Conservation (phyloP, 2,113 vertebrate species). For the Mormoops blainvillei region DNA sequence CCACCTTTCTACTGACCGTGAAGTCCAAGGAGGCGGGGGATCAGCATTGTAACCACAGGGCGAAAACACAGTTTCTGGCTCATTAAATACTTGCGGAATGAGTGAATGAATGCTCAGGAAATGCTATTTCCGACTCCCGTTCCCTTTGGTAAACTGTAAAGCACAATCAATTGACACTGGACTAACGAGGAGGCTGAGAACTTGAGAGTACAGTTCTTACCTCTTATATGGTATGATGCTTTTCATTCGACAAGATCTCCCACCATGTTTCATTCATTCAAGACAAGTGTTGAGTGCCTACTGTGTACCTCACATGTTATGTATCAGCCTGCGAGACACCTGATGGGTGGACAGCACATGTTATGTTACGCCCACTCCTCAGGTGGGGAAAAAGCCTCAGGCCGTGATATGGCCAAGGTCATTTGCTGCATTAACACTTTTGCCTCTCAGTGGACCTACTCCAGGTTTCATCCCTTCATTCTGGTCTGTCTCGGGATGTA, state of each 20-base stretch:
- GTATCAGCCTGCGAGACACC: background rate
- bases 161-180: background rate
- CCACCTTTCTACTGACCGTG: background rate
- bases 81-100: background rate
- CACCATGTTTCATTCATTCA: background rate
- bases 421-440: background rate
- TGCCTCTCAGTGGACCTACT: background rate
- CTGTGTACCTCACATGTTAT: background rate
- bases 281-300: background rate
- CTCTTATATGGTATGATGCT: fast-evolving
- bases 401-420: background rate
- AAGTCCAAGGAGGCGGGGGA: background rate
- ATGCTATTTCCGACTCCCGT: background rate
- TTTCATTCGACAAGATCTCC: background rate
- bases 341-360: background rate
- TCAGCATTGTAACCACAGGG: background rate
- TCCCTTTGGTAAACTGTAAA: background rate
- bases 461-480: background rate
- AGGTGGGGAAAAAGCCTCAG: background rate
- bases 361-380: background rate
- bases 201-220: fast-evolving
- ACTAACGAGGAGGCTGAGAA: background rate
- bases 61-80: background rate
- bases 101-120: background rate
- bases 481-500: background rate